Evolutionary conservation across 1,140 invertebrate genomes (phyloP).

Genomic region (Nephotettix cincticeps): DNA sequence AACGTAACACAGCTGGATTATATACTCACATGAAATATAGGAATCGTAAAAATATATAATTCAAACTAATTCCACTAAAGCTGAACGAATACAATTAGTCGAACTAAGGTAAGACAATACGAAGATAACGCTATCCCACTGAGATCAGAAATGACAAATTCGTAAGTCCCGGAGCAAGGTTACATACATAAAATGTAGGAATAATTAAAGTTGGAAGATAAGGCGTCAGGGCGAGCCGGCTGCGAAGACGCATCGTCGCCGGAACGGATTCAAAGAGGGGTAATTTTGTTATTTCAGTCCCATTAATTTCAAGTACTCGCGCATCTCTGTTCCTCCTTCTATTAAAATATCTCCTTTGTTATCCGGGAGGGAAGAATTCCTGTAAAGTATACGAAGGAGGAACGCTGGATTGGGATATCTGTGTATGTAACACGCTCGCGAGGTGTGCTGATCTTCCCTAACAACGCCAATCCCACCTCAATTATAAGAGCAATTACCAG

Average conservation of each 20-base stretch:
- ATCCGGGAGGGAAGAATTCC: background rate
- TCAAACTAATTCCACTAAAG: too few species aligned
- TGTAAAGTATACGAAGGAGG: background rate
- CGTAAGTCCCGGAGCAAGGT: too few species aligned
- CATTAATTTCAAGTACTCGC: conserved; percentile 17
- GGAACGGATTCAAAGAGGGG: conserved; percentile 10
- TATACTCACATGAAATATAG: too few species aligned
- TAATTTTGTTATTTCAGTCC: conserved; percentile 20
- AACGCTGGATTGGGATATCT: background rate
- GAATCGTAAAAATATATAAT: too few species aligned
- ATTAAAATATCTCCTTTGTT: conserved; percentile 22
- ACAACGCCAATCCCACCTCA: conserved; percentile 6
- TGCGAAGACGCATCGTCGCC: background rate
- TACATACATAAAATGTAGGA: background rate
- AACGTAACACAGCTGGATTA: too few species aligned
- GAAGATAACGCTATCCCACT: too few species aligned
- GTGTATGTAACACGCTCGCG: background rate
- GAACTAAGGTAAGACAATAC: too few species aligned
- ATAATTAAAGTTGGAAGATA: conserved; percentile 17
- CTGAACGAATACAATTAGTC: too few species aligned
- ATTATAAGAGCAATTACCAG: conserved; percentile 3
- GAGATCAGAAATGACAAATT: too few species aligned
- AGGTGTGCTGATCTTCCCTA: conserved; percentile 1
- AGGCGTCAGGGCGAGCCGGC: background rate
- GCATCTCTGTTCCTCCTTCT: background rate